Evolutionary conservation across 1,140 invertebrate species (phyloP).

Genomic region (Mamestra configurata): DNA sequence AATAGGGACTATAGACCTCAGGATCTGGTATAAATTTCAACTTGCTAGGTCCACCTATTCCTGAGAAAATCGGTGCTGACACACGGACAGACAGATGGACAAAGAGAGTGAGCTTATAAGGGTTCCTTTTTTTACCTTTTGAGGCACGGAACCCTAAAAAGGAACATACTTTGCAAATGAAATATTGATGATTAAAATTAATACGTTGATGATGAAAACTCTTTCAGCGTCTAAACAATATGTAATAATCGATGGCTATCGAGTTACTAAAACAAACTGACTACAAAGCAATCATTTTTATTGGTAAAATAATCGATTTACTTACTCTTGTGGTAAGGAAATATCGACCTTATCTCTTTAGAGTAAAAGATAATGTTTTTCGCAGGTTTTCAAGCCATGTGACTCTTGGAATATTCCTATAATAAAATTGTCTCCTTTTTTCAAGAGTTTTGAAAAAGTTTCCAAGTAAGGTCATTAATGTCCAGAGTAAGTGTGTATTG

Average conservation of each 20-base stretch:
- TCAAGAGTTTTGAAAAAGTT: background rate
- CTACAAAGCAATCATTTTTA: slow-evolving; percentile 40
- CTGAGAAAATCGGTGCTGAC: no score
- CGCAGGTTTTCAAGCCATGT: background rate
- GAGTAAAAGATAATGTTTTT: background rate
- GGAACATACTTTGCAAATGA: background rate
- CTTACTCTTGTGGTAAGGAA: background rate
- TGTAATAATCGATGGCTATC: slow-evolving; percentile 31
- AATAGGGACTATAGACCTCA: no score
- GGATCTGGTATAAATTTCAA: no score
- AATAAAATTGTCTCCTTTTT: background rate
- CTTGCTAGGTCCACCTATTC: no score
- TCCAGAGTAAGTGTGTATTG: background rate
- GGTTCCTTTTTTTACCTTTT: no score
- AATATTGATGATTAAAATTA: slow-evolving; percentile 31
- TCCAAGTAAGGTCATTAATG: background rate
- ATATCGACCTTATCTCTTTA: background rate
- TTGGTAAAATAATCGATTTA: slow-evolving; percentile 29
- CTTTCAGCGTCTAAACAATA: background rate
- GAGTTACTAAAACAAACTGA: slow-evolving; percentile 44
- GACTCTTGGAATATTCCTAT: background rate
- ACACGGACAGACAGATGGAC: no score
- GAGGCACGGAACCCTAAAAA: no score
- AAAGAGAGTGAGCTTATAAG: no score
- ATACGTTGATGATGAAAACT: background rate